phyloP scores from a whole-genome alignment of 2,888 invertebrate genomes.

The Dicyrtoma fusca region DNA sequence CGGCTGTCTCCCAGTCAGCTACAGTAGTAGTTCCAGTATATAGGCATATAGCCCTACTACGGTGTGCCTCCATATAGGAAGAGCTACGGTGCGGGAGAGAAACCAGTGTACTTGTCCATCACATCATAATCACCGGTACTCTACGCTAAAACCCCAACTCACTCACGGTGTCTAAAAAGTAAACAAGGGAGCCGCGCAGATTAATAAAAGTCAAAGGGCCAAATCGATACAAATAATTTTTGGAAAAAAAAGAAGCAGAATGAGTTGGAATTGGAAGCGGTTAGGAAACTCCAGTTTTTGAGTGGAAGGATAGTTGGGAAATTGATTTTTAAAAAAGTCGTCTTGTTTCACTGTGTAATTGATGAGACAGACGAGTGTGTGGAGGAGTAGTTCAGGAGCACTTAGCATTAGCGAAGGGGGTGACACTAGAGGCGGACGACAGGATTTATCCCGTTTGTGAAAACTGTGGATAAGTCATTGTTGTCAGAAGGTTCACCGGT shows the following conservation, averaged over 20 bases:
- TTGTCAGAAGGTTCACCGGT: constrained; percentile 53
- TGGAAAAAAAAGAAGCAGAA: no score
- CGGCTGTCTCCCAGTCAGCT: no score
- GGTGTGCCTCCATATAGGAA: background rate
- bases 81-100: constrained; percentile 10
- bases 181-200: background rate
- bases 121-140: no score
- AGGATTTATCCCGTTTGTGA: constrained; percentile 37
- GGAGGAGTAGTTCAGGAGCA: background rate
- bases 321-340: no score
- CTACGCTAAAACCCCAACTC: no score
- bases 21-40: background rate
- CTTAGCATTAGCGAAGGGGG: constrained; percentile 1
- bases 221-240: no score
- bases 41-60: background rate
- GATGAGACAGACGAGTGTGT: no score
- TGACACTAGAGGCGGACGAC: constrained; percentile 5
- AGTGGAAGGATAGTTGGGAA: no score
- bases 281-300: no score
- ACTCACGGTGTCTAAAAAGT: no score
- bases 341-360: no score
- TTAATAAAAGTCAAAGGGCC: background rate
- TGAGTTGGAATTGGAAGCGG: background rate
- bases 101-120: background rate
- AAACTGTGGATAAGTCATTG: constrained; percentile 57